phyloP scores from a whole-genome alignment of 2,797 vertebrate species.

The Paguma larvata region DNA sequence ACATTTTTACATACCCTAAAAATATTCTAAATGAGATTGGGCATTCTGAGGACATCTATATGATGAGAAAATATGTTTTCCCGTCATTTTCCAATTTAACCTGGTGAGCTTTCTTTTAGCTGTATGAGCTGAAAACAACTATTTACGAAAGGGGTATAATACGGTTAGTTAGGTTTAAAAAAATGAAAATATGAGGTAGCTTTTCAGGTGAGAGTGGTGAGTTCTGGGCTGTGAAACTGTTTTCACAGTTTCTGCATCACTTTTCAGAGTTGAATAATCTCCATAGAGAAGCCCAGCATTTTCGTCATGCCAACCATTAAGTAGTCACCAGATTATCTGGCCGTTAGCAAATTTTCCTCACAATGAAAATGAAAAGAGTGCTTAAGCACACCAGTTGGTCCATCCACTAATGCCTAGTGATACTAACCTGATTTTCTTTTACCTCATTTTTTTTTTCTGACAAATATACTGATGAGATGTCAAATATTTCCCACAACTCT shows the following conservation, averaged over 20 bases:
- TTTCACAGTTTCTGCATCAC: not conserved
- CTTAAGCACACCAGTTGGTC: not conserved
- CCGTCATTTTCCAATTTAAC: conserved; percentile 77
- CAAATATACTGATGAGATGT: not conserved
- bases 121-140: conserved; percentile 76
- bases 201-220: conserved; percentile 75
- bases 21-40: conserved; percentile 82
- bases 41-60: conserved; percentile 84
- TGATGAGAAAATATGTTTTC: conserved; percentile 82
- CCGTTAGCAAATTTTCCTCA: not conserved
- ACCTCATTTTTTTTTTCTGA: not conserved
- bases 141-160: conserved; percentile 75
- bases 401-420: not conserved
- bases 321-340: not conserved
- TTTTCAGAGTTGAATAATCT: conserved; percentile 12
- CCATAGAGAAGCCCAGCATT: not conserved
- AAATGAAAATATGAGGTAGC: conserved; percentile 73
- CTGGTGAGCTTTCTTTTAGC: conserved; percentile 80
- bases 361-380: not conserved
- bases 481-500: not conserved
- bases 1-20: conserved; percentile 84
- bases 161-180: conserved; percentile 65
- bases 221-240: conserved; percentile 26
- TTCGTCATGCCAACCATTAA: not conserved
- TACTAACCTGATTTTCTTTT: not conserved